Conservation (phyloP, 2,797 vertebrate genomes). For the Spea hammondii region DNA sequence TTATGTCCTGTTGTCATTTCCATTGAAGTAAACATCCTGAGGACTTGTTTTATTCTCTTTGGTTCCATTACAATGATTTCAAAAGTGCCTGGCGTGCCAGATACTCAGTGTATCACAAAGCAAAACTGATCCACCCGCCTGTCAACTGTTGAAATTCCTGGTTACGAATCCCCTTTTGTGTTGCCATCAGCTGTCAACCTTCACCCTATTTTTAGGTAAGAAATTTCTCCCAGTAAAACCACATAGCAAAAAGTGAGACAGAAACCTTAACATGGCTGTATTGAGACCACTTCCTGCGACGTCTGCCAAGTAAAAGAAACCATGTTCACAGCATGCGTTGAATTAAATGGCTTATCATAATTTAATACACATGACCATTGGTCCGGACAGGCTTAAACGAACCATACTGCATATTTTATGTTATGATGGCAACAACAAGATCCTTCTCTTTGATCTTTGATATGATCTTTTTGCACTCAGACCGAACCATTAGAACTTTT, state of each 20-base stretch:
- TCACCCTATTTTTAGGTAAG: constrained; percentile 62
- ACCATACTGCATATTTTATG: constrained; percentile 3
- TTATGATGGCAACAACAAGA: background rate
- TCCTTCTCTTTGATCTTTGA: background rate
- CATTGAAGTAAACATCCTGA: background rate
- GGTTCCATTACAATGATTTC: constrained; percentile 52
- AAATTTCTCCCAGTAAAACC: constrained; percentile 20
- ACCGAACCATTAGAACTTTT: background rate
- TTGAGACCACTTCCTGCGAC: constrained; percentile 23
- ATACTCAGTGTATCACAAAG: constrained; percentile 54
- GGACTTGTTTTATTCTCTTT: constrained; percentile 10
- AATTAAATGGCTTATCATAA: constrained; percentile 23
- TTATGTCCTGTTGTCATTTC: background rate
- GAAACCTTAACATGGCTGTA: constrained; percentile 31
- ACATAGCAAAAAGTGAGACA: constrained; percentile 27
- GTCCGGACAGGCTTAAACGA: background rate
- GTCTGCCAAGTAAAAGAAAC: constrained; percentile 21
- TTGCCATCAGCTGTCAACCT: constrained; percentile 57
- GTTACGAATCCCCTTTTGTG: constrained; percentile 58
- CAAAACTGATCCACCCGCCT: constrained; percentile 53
- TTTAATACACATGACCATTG: background rate
- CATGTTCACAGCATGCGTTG: constrained; percentile 14
- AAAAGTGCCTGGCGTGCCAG: constrained; percentile 10
- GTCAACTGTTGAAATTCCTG: constrained; percentile 58
- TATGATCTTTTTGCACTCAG: background rate